Evolutionary conservation across 2,797 vertebrate species (phyloP), one percentile per base, ranked within the genome.

Genomic region (Microcaecilia unicolor): DNA sequence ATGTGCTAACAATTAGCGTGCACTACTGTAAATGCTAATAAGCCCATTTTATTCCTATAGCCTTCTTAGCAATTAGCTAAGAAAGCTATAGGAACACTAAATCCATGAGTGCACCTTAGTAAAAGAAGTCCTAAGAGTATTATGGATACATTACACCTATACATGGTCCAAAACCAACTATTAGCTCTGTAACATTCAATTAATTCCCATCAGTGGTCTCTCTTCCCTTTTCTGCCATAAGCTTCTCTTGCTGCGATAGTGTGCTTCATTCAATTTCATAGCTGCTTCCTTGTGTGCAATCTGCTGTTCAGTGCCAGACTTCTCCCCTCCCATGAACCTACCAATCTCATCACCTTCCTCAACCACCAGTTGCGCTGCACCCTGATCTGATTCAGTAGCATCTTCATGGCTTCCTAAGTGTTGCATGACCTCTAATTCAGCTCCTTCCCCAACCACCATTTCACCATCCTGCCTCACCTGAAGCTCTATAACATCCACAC

Each of bases 171-270:
- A n/a, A n/a, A n/a, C n/a, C n/a, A n/a, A n/a, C n/a, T n/a, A n/a
- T n/a, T n/a, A n/a, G n/a, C n/a, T n/a, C n/a, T n/a, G n/a, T n/a
- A n/a, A n/a, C 10, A 11, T 18, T 32, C 38, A 54, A 14, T 39
- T 54, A 10, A 47, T 26, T 3, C 37, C 45, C 13, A 50, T 50
- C 28, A 50, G 25, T 10, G 55, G 50, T 3, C 42, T 32, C 6
- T 53, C 41, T 36, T 58, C 46, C 22, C 34, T 29, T 25, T 37
- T 50, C 20, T 54, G 41, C 46, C 41, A 54, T 15, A 34, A 26
- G 20, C 31, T 43, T 20, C 34, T 37, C n/a, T 9, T 15, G 27
- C 20, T 35, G 6, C 24, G 25, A 32, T 16, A 9, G 16, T 41
- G 18, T 19, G 8, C 16, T 14, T 13, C 22, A n/a, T 48, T 52